Evolutionary conservation across 2,888 invertebrate genomes (phyloP).

Genomic region (Leptinotarsa haldemani): DNA sequence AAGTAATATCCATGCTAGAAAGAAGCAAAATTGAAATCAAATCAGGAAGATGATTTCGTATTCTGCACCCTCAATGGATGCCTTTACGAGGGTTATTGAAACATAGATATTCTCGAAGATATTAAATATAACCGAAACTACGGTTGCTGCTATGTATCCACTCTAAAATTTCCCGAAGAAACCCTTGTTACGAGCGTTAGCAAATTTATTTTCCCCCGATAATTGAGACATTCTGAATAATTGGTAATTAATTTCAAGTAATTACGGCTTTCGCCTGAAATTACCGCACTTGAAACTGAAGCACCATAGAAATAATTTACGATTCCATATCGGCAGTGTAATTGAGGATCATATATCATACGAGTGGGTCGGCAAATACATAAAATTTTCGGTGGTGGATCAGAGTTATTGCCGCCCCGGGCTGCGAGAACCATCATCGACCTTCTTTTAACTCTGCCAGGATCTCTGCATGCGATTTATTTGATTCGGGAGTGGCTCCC

Average conservation of each 20-base stretch:
- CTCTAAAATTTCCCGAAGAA: neutral
- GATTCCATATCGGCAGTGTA: slow-evolving; percentile 50
- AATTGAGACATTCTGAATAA: slow-evolving; percentile 40
- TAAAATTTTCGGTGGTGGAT: slow-evolving; percentile 61
- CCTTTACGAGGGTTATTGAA: neutral
- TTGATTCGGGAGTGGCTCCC: neutral
- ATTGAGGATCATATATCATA: slow-evolving; percentile 54
- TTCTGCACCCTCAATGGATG: too few species aligned
- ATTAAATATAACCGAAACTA: neutral
- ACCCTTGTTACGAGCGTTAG: neutral
- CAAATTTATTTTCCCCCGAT: slow-evolving; percentile 28
- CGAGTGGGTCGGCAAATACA: slow-evolving; percentile 56
- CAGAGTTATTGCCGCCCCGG: slow-evolving; percentile 59
- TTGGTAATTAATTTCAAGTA: slow-evolving; percentile 45
- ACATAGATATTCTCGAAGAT: neutral
- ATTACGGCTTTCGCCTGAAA: slow-evolving; percentile 42
- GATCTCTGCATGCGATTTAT: slow-evolving; percentile 50
- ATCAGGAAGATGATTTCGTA: too few species aligned
- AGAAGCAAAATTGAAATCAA: too few species aligned
- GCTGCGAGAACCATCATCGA: slow-evolving; percentile 35
- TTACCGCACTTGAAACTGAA: slow-evolving; percentile 47
- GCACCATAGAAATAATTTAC: slow-evolving; percentile 47
- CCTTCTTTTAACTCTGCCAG: slow-evolving; percentile 35
- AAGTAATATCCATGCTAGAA: too few species aligned
- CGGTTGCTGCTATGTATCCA: neutral